A percentile compares a stretch with the other conserved stretches of the same genome.
Conservation (phyloP, 2,888 invertebrate genomes). For the Villa cingulata region DNA sequence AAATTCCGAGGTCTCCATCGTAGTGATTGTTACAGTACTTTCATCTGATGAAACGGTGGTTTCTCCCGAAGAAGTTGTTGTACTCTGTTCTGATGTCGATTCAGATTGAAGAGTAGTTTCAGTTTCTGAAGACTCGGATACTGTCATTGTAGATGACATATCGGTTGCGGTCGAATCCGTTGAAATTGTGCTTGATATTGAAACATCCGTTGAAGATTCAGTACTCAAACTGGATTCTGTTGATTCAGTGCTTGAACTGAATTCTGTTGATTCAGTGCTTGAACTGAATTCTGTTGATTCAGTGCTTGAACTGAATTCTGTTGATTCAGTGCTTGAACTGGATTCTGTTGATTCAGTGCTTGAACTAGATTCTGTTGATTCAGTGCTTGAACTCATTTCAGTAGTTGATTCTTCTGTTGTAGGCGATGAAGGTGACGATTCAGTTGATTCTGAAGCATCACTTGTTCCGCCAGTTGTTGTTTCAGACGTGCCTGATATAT, state of each 20-base stretch:
- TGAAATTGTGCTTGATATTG: too few relatives aligned
- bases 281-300: conserved; percentile 8
- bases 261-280: conserved; percentile 10
- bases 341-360: conserved; percentile 14
- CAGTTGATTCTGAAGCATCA: conserved; percentile 8
- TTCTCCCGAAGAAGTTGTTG: conserved; percentile 6
- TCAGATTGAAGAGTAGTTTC: conserved; percentile 7
- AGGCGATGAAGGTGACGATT: conserved; percentile 1
- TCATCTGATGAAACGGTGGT: conserved; percentile 1
- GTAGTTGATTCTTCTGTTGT: neutral
- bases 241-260: conserved; percentile 11
- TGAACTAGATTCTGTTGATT: conserved; percentile 7
- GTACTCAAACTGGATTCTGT: conserved; percentile 12
- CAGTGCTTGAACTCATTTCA: conserved; percentile 3
- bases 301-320: conserved; percentile 12
- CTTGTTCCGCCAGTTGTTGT: neutral
- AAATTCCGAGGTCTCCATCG: too few relatives aligned
- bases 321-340: conserved; percentile 10
- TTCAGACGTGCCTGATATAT: conserved; percentile 11
- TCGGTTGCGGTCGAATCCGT: neutral
- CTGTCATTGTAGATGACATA: conserved; percentile 12
- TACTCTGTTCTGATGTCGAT: conserved; percentile 15
- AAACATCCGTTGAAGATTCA: neutral
- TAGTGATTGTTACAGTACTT: neutral
- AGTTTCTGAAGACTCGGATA: conserved; percentile 10